A percentile compares a stretch with the other conserved stretches of the same genome.
phyloP scores from a whole-genome alignment of 2,113 vertebrate genomes.

The Fregetta grallaria region DNA sequence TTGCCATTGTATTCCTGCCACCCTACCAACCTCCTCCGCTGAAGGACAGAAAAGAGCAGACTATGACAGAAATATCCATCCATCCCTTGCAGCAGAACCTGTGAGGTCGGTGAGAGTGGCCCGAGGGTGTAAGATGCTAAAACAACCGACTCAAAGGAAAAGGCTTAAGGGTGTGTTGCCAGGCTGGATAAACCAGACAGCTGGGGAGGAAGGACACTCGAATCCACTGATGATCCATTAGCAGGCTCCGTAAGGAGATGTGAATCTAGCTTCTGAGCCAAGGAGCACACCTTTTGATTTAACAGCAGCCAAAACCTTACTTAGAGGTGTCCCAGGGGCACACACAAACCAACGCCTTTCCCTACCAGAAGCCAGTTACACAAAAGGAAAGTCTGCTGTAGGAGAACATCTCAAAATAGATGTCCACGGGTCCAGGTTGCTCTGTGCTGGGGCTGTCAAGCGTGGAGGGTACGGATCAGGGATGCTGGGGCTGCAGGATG shows the following conservation, averaged over 20 bases:
- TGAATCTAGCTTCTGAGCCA: background rate
- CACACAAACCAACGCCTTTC: fast-evolving
- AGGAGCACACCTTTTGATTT: background rate
- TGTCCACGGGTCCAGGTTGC: fast-evolving
- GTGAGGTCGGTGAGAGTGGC: background rate
- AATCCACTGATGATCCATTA: background rate
- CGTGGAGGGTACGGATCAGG: fast-evolving
- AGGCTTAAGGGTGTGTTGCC: background rate
- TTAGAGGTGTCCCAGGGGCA: background rate
- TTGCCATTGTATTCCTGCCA: background rate
- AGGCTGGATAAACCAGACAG: background rate
- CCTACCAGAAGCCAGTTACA: background rate
- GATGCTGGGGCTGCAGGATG: background rate
- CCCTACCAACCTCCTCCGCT: background rate
- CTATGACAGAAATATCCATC: background rate
- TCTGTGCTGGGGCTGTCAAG: background rate
- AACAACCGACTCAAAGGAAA: background rate
- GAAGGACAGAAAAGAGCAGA: background rate
- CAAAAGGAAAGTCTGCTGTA: background rate
- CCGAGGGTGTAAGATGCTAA: background rate
- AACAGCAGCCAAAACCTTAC: background rate
- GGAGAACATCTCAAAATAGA: background rate
- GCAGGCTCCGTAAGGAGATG: background rate
- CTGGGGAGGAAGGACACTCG: background rate
- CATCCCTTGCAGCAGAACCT: background rate